Base-by-base conservation (phyloP, 2,888 invertebrate genomes). In the Marronus borbonicus region DNA sequence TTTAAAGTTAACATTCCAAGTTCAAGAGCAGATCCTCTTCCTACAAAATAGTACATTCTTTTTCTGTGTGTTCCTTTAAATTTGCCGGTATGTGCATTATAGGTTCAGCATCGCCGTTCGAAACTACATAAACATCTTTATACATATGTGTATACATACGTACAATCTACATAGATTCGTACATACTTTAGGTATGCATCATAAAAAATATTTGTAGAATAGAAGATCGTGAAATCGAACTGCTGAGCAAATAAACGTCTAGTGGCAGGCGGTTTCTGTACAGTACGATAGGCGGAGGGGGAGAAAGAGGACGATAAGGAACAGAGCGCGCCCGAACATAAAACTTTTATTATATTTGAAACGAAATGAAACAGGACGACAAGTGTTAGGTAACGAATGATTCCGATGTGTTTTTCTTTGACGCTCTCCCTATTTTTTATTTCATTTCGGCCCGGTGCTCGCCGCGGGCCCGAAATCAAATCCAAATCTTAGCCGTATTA, bases 351-450 rank as follows among this genome's bases (percentile, higher is more conserved):
- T 60, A 60, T 60, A 60, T 60, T 60, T 60, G 24, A 60, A 60
- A 60, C 60, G 60, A 60, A 60, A 60, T 60, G 60, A 60, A 60
- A 60, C 28, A 60, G 60, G 60, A 60, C 60, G 60, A 60, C 60
- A 60, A 60, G 60, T 28, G 60, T 60, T 60, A 10, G 60, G 60
- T 60, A 60, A 60, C 60, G 60, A 60, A 60, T n/a, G 60, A 60
- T 60, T 28, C 20, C 10, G 60, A 60, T 60, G 60, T 60, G 60
- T 60, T 60, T 60, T 60, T 60, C 60, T 60, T 24, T 24, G n/a
- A n/a, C 60, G 44, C 44, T 44, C 28, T 28, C 1, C 60, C 14
- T 60, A 7, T 12, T 60, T 60, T 60, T 60, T 60, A 20, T 60
- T 55, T 17, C 14, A 17, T 55, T 10, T 60, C 60, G 24, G 60